Evolutionary conservation across 2,113 vertebrate species (phyloP).

Genomic region (Alces alces): DNA sequence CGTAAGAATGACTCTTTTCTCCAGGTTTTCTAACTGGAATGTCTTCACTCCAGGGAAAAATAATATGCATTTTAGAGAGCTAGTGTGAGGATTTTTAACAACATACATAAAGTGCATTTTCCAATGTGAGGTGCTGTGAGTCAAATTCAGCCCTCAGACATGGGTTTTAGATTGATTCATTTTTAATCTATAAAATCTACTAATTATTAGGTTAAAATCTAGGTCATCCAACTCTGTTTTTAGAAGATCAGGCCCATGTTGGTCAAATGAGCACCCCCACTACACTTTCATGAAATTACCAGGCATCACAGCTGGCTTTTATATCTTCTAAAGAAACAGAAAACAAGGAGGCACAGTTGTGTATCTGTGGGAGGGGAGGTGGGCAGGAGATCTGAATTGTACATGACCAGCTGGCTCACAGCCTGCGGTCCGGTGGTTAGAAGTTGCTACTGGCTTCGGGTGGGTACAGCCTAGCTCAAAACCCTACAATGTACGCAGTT

Average conservation of each 20-base stretch:
- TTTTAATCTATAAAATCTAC: background rate
- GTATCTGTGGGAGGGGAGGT: background rate
- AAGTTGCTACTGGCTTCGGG: no score
- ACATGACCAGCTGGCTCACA: background rate
- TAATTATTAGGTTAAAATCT: background rate
- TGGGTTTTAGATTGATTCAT: background rate
- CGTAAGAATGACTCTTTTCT: background rate
- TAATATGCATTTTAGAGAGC: background rate
- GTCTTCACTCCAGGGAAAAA: background rate
- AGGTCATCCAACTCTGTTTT: background rate
- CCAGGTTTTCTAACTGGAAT: background rate
- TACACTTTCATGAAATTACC: background rate
- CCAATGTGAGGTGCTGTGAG: background rate
- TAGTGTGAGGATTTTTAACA: background rate
- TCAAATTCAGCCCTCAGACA: background rate
- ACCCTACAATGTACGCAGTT: background rate
- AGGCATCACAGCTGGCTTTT: background rate
- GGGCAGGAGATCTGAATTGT: background rate
- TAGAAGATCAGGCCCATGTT: background rate
- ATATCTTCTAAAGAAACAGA: background rate
- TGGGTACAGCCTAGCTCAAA: background rate
- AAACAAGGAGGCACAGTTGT: background rate
- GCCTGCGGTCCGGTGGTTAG: background rate
- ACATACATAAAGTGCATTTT: background rate
- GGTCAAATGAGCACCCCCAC: background rate